Conservation (phyloP, 2,797 vertebrate genomes). For the Clamator glandarius region DNA sequence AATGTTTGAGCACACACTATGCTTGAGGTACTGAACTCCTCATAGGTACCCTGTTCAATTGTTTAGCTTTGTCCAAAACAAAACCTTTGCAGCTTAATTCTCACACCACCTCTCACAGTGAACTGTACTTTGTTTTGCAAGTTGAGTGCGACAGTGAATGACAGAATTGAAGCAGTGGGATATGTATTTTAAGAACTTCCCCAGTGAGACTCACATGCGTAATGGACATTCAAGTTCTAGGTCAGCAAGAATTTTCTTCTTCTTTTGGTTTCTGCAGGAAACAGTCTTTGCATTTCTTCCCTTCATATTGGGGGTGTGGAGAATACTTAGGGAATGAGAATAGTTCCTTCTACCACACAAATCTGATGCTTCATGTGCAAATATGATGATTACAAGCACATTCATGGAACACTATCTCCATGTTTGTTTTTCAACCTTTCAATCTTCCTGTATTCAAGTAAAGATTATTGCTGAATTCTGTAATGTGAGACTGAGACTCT, state of each 20-base stretch:
- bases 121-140: neutral
- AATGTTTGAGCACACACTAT: neutral
- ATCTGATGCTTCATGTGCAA: neutral
- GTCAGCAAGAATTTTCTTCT: neutral
- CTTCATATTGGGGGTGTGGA: neutral
- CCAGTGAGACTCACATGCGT: neutral
- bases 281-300: neutral
- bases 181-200: neutral
- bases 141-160: neutral
- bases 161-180: neutral
- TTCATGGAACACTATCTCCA: neutral
- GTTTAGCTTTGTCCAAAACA: neutral
- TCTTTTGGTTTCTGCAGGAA: neutral
- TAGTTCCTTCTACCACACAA: neutral
- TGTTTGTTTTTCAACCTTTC: neutral
- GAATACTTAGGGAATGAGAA: neutral
- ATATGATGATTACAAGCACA: neutral
- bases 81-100: neutral
- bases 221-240: neutral
- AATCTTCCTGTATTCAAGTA: neutral
- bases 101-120: neutral
- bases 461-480: neutral
- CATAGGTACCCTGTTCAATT: neutral
- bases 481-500: neutral
- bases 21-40: neutral